These are phyloP conservation scores for Drosophila pegasa DNA, from an alignment of 2,888 invertebrate genomes.

Conservation along the genomic window DNA sequence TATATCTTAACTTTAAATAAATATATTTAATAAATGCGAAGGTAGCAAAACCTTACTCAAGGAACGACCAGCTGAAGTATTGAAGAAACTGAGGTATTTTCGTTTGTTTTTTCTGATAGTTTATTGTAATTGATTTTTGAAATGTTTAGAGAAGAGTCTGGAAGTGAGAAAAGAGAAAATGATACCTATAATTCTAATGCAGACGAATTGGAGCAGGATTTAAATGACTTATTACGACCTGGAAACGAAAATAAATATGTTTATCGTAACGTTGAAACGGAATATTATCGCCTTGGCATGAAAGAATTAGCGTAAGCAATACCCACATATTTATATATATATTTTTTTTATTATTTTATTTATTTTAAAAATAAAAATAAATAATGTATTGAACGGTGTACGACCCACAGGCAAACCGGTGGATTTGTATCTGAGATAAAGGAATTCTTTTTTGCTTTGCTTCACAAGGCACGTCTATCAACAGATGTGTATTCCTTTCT, in stretches of 20 bases:
- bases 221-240: constrained; percentile 55
- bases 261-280: constrained; percentile 60
- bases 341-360: background rate
- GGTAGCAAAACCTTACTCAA: constrained; percentile 18
- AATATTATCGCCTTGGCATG: constrained; percentile 51
- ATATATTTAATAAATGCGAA: background rate
- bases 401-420: constrained; percentile 38
- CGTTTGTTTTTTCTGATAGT: background rate
- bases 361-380: background rate
- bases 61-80: constrained; percentile 34
- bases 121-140: background rate
- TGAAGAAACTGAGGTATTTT: constrained; percentile 45
- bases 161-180: constrained; percentile 11
- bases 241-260: constrained; percentile 58
- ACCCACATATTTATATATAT: background rate
- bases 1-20: background rate
- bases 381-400: no score
- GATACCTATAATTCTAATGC: background rate
- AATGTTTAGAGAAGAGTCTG: constrained; percentile 52
- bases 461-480: constrained; percentile 76
- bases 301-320: constrained; percentile 47
- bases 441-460: constrained; percentile 89
- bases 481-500: constrained; percentile 95
- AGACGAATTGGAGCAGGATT: constrained; percentile 42
- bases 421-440: constrained; percentile 83